Conservation (phyloP, 2,797 vertebrate species). For the Mus minutoides region DNA sequence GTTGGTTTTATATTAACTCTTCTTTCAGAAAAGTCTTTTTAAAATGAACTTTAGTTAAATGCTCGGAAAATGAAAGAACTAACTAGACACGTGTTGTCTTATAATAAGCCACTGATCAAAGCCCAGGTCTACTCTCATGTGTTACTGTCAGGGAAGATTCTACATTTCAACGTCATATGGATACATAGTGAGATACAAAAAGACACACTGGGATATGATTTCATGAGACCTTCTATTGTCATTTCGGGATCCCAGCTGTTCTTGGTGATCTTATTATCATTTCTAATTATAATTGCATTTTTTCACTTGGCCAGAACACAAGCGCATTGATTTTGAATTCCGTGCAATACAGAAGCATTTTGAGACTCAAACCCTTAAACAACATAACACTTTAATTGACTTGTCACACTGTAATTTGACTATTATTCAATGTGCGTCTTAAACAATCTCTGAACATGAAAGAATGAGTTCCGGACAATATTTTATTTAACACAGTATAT, state of each 20-base stretch:
- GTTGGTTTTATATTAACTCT: slow-evolving; percentile 71
- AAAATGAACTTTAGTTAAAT: slow-evolving; percentile 72
- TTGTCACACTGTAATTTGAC: slow-evolving; percentile 58
- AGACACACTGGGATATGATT: slow-evolving; percentile 49
- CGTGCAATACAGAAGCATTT: slow-evolving; percentile 81
- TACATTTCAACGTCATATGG: slow-evolving; percentile 69
- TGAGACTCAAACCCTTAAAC: slow-evolving; percentile 59
- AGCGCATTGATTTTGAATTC: slow-evolving; percentile 84
- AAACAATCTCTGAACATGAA: slow-evolving; percentile 59
- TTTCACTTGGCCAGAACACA: slow-evolving; percentile 74
- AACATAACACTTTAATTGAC: slow-evolving; percentile 50
- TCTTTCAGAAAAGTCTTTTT: slow-evolving; percentile 71
- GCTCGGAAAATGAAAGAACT: slow-evolving; percentile 75
- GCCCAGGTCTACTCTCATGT: slow-evolving; percentile 80
- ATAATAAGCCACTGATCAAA: slow-evolving; percentile 65
- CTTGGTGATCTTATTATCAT: slow-evolving; percentile 68
- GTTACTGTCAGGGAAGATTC: slow-evolving; percentile 77
- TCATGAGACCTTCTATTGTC: slow-evolving; percentile 59
- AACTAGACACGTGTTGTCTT: slow-evolving; percentile 62
- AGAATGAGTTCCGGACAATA: slow-evolving; percentile 77
- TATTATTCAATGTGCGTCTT: slow-evolving; percentile 61
- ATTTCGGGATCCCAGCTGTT: slow-evolving; percentile 61
- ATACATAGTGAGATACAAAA: slow-evolving; percentile 46
- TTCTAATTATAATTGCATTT: slow-evolving; percentile 74
- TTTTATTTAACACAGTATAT: slow-evolving; percentile 74